Evolutionary conservation across 2,797 vertebrate genomes (phyloP), one percentile per base, ranked within the genome.

Genomic region (Varecia variegata): DNA sequence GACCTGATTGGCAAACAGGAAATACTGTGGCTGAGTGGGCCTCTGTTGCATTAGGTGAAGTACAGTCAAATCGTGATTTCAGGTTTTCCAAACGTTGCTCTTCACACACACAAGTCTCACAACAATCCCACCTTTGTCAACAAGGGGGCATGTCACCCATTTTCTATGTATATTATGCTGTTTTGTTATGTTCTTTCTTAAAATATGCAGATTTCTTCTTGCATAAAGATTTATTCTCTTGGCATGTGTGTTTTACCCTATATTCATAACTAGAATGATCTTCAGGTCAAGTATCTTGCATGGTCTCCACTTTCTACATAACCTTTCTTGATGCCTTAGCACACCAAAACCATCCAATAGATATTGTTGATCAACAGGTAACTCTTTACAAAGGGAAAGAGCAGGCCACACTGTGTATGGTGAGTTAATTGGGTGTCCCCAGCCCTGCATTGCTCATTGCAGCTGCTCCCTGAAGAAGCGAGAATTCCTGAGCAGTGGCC

Each of bases 1-100:
- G 79, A 91, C 40, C 87, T 43, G 60, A n/a, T 35, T 93, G 58
- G 84, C 86, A 97, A 94, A 96, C 88, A 96, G 95, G 96, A 97
- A 96, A 85, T 32, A 32, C 35, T 89, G 95, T 56, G 94, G 70
- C 88, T 68, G 71, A 90, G 79, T 3, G 80, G 60, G 82, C 79
- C 95, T 76, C 88, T 35, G 62, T 45, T 38, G 14, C n/a, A 18
- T 25, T 45, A 84, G 60, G 86, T 70, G 62, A 77, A 77, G 82
- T 71, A 87, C 58, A 96, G 93, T 92, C 86, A 96, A 84, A 92
- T 70, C 74, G 45, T 58, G 82, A 81, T 89, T 96, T 96, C 90
- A 62, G 56, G 68, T 68, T 95, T 93, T 82, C 84, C 81, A 68
- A 83, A 32, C 2, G 3, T 50, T 68, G 38, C 40, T 96, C 76